phyloP scores from a whole-genome alignment of 2,113 vertebrate genomes.

The Lutjanus erythropterus region DNA sequence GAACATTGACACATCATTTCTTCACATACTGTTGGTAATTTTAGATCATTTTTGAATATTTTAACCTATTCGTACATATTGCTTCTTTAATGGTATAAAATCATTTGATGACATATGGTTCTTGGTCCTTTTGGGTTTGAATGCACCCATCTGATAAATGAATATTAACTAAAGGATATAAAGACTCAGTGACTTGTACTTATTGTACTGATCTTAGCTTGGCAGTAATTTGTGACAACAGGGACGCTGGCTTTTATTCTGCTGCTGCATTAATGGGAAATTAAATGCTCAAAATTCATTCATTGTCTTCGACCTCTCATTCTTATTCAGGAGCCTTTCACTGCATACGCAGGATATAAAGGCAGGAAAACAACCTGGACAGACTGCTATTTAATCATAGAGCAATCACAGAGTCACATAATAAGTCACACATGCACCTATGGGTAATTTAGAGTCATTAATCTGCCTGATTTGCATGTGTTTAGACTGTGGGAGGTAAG shows the following conservation, averaged over 20 bases:
- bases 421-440: slow-evolving; percentile 52
- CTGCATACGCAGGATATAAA: slow-evolving; percentile 31
- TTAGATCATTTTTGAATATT: no score
- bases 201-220: slow-evolving; percentile 9
- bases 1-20: no score
- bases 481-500: slow-evolving; percentile 48
- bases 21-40: no score
- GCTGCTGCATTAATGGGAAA: slow-evolving; percentile 23
- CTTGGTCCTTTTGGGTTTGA: not conserved
- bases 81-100: not conserved
- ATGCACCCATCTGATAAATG: not conserved
- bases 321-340: slow-evolving; percentile 55
- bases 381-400: slow-evolving; percentile 42
- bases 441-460: slow-evolving; percentile 67
- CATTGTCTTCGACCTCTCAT: slow-evolving; percentile 46
- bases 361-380: slow-evolving; percentile 41
- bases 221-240: not conserved
- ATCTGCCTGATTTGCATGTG: slow-evolving; percentile 66
- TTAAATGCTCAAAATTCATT: slow-evolving; percentile 40
- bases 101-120: not conserved
- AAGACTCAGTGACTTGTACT: not conserved
- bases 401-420: slow-evolving; percentile 51
- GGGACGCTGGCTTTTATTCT: slow-evolving; percentile 8
- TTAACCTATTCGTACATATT: no score
- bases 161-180: not conserved